Conservation (phyloP, 2,797 vertebrate species). For the Corythornis leucogaster region DNA sequence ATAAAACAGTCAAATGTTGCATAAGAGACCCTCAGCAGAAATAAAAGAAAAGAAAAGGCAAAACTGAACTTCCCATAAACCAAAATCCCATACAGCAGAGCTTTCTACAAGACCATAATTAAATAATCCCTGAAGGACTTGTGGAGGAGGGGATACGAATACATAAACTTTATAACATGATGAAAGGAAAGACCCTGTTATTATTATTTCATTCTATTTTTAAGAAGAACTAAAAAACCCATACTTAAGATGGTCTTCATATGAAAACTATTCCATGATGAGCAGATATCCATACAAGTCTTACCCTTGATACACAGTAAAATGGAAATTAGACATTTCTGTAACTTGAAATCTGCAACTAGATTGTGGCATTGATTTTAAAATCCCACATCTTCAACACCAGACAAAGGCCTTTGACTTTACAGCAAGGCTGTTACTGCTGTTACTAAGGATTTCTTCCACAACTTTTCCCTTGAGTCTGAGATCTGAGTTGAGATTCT, state of each 20-base stretch:
- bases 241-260: slow-evolving; percentile 12
- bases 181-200: slow-evolving; percentile 60
- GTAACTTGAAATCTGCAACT: not conserved
- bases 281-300: not conserved
- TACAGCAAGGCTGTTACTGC: not conserved
- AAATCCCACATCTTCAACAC: not conserved
- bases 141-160: slow-evolving; percentile 59
- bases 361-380: not conserved
- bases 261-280: not conserved
- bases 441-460: not conserved
- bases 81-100: slow-evolving; percentile 64
- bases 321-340: not conserved
- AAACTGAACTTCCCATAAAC: slow-evolving; percentile 70
- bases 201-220: slow-evolving; percentile 57
- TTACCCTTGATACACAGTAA: not conserved
- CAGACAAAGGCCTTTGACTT: not conserved
- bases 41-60: slow-evolving; percentile 72
- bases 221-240: slow-evolving; percentile 1
- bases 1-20: slow-evolving; percentile 69
- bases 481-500: not conserved
- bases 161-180: slow-evolving; percentile 60
- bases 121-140: slow-evolving; percentile 67
- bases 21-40: slow-evolving; percentile 67
- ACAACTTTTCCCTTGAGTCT: not conserved
- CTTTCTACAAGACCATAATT: slow-evolving; percentile 70